Base-by-base conservation (phyloP, 2,113 vertebrate genomes). In the Hassar affinis region DNA sequence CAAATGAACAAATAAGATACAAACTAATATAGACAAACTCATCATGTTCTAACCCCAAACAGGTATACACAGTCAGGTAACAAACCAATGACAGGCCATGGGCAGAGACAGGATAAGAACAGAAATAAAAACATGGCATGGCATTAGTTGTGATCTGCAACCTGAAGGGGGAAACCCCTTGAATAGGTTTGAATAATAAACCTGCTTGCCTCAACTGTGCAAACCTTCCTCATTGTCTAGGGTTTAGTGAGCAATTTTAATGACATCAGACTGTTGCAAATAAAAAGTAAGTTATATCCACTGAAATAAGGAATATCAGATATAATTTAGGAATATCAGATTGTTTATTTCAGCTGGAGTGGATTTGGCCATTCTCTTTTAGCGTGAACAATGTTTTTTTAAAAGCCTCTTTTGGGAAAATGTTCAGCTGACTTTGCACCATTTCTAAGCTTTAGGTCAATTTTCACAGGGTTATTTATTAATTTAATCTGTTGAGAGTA, bases 401-500 rank as follows among this genome's bases (percentile, higher is more conserved):
- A 72, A 27, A 27, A 49, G 12, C 20, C 5, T 7, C 6, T 35
- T 62, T 61, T 45, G 25, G 56, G 7, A 49, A 42, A 47, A 64
- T 2, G 15, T 68, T 68, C 61, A 22, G 1, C 22, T 80, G 8
- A 12, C 17, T 51, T 80, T 79, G 59, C n/a, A 62, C 38, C n/a
- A 52, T 52, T 80, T 66, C 5, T 68, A 9, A 35, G 11, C 47
- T 80, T 80, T 66, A 35, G 59, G 45, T 54, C 30, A 25, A 66
- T 38, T 68, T 52, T 80, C 4, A 33, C 27, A 14, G 11, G 3
- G 47, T 38, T 68, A 64, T 68, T 80, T 80, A 68, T 80, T 33
- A 52, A 66, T 80, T 68, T 52, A 52, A 54, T 66, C 42, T 33
- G 78, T 66, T 10, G 0, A 80, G 76, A 59, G 22, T n/a, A 78